Evolutionary conservation across 2,113 vertebrate genomes (phyloP).

Genomic region (Lichenostomus cassidix): DNA sequence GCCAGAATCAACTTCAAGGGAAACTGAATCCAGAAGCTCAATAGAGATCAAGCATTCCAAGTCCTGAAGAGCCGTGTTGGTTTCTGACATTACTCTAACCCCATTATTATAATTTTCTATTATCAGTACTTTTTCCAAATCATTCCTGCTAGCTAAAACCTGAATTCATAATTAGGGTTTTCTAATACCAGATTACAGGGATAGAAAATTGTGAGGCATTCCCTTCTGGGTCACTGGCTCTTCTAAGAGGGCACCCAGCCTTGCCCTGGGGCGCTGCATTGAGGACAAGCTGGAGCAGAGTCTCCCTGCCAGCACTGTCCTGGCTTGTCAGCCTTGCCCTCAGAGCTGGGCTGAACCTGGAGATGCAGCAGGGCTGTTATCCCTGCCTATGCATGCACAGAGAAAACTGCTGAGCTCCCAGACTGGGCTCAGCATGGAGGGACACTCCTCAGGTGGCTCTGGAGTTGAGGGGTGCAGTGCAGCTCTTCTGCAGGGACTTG

Average conservation of each 20-base stretch:
- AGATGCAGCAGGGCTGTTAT: not conserved
- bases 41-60: not conserved
- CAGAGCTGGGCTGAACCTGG: rapidly evolving
- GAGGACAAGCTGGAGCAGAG: not conserved
- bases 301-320: rapidly evolving
- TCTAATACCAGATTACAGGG: constrained; percentile 3
- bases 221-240: not conserved
- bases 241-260: not conserved
- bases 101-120: not conserved
- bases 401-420: not conserved
- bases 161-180: not conserved
- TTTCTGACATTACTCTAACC: not conserved
- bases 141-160: not conserved
- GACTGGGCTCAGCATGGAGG: rapidly evolving
- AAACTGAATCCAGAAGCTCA: not conserved
- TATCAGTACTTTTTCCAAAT: not conserved
- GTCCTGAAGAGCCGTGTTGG: not conserved
- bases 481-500: rapidly evolving
- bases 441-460: not conserved
- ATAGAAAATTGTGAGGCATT: not conserved
- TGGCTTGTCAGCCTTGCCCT: not conserved
- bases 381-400: not conserved
- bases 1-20: not conserved
- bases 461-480: not conserved
- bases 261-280: not conserved